These are phyloP conservation scores for Phrixothrix hirtus DNA, from an alignment of 2,888 invertebrate genomes.

Conservation along the genomic window DNA sequence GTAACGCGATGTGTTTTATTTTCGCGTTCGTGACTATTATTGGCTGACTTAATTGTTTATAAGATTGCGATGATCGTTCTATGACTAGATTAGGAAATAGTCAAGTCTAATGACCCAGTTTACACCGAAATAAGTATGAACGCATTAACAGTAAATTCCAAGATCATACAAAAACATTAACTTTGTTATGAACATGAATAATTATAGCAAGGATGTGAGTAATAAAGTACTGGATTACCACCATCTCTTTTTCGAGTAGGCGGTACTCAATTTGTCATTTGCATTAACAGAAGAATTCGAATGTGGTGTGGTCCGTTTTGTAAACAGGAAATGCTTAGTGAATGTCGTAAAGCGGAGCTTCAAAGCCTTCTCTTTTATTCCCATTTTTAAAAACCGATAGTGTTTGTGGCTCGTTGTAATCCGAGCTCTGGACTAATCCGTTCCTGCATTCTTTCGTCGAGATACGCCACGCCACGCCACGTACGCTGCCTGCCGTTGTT, in stretches of 20 bases:
- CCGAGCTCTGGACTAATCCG: not conserved
- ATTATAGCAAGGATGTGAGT: conserved; percentile 8
- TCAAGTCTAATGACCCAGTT: not conserved
- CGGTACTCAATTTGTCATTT: conserved; percentile 8
- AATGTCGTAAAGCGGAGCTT: conserved; percentile 2
- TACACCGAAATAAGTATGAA: not conserved
- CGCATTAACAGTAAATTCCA: conserved; percentile 5
- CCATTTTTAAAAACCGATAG: not conserved
- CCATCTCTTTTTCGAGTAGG: conserved; percentile 12
- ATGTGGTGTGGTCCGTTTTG: conserved; percentile 16
- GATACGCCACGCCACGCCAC: too few relatives aligned
- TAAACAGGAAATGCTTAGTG: conserved; percentile 23
- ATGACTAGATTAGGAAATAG: not conserved
- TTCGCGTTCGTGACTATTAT: not conserved
- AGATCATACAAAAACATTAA: not conserved
- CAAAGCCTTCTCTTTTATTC: conserved; percentile 3
- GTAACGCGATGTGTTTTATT: not conserved
- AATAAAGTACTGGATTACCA: conserved; percentile 1
- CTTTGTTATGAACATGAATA: conserved; percentile 6
- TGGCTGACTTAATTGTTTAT: not conserved
- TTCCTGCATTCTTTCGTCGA: not conserved
- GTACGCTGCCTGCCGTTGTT: too few relatives aligned
- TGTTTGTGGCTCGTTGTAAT: not conserved
- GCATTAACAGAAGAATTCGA: conserved; percentile 12
- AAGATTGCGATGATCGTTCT: not conserved